These are phyloP conservation scores for Xanthia togata DNA, from an alignment of 2,888 invertebrate genomes.

Conservation along the genomic window DNA sequence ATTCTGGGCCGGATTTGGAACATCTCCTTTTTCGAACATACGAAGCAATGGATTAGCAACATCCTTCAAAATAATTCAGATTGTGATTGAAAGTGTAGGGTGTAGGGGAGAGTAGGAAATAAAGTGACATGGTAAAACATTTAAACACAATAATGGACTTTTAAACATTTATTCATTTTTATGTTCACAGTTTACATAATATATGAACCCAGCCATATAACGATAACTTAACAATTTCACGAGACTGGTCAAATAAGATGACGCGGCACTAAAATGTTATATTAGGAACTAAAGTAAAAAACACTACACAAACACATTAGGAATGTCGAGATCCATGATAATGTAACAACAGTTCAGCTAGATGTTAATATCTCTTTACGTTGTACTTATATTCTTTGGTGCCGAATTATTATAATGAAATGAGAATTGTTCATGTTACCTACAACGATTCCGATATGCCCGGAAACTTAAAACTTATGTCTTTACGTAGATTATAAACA, in stretches of 20 bases:
- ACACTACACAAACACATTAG: constrained; percentile 78
- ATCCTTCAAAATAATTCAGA: too few relatives aligned
- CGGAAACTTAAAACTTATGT: constrained; percentile 65
- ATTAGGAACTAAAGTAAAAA: constrained; percentile 75
- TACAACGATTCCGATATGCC: constrained; percentile 67
- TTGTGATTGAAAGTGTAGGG: too few relatives aligned
- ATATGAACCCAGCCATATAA: constrained; percentile 69
- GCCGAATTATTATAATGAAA: constrained; percentile 73
- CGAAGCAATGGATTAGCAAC: too few relatives aligned
- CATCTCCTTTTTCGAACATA: too few relatives aligned
- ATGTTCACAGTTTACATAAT: constrained; percentile 67
- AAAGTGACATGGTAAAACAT: constrained; percentile 1
- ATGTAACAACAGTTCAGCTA: constrained; percentile 69
- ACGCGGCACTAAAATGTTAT: constrained; percentile 69
- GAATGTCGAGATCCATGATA: constrained; percentile 87
- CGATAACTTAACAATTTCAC: constrained; percentile 67
- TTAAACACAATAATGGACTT: constrained; percentile 43
- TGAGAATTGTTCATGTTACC: constrained; percentile 65
- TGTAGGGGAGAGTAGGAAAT: not conserved
- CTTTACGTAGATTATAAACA: constrained; percentile 67
- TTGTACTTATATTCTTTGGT: constrained; percentile 87
- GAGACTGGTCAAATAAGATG: constrained; percentile 71
- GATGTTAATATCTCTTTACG: constrained; percentile 64
- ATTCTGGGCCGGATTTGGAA: too few relatives aligned
- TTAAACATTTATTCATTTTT: constrained; percentile 66